Evolutionary conservation across 2,888 invertebrate genomes (phyloP), one percentile per base, ranked within the genome.

Genomic region (Athrips mouffetella): DNA sequence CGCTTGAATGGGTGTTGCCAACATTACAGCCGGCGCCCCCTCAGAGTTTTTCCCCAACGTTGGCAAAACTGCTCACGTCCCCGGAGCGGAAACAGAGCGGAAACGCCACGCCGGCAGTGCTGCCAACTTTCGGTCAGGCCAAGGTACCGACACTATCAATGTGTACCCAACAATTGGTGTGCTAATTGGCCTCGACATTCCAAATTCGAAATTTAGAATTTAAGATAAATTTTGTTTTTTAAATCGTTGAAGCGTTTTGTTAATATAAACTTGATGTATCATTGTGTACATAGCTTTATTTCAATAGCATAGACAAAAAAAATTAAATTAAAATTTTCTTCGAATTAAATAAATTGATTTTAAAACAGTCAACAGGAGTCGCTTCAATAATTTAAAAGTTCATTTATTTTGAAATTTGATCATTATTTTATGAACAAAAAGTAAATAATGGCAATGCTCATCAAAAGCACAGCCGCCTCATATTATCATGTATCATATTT

Each of bases 1-100:
- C 73, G 80, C 75, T 80, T 85, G 83, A 83, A 84, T 82, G 84
- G 78, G 86, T 87, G 85, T 87, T 87, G 87, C 85, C 86, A 85
- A 80, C 78, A 70, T 87, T 87, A 67, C 87, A 87, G 87, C 85
- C 80, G 80, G 90, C 90, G 73, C 72, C 84, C 65, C 90, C 92
- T 61, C 87, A 88, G 82, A 91, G 92, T 65, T 94, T 92, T 85
- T 94, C 94, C 65, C 94, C 94, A 57, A 95, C 95, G 63, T 90
- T 95, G 78, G 94, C 94, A 59, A 90, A 94, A 80, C 90, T 95
- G 61, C 89, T 95, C 65, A 95, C 94, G 57, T 94, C 94, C 51
- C 90, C 89, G 66, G 90, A 90, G 74, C 71, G 85, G 74, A 81
- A 76, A 74, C 83, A 82, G 79, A 76, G 73, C 70, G 71, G 80